These are phyloP conservation scores for Sussaba pulchella DNA, from an alignment of 2,888 invertebrate genomes.

Conservation along the genomic window DNA sequence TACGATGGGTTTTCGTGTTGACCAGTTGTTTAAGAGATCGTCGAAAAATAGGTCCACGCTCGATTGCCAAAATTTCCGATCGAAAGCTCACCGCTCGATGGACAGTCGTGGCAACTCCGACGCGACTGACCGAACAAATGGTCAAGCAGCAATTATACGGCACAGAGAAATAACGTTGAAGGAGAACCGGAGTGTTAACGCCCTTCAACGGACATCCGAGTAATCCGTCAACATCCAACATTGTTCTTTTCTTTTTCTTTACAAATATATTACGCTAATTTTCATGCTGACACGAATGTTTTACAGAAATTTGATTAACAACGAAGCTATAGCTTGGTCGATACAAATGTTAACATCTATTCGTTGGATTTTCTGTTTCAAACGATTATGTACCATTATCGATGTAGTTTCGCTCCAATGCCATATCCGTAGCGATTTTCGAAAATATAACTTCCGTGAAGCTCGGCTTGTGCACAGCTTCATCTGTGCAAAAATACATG, in stretches of 20 bases:
- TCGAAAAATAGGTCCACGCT: constrained; percentile 2
- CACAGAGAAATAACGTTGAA: too few relatives aligned
- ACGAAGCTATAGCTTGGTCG: background rate
- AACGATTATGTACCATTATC: too few relatives aligned
- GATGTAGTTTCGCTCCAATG: too few relatives aligned
- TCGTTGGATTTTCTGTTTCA: too few relatives aligned
- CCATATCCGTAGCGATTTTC: too few relatives aligned
- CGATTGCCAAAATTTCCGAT: constrained; percentile 24
- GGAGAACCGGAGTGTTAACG: background rate
- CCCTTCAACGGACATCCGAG: background rate
- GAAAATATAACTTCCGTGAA: too few relatives aligned
- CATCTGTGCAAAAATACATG: too few relatives aligned
- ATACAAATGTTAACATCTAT: background rate
- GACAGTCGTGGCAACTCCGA: background rate
- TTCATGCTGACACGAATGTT: background rate
- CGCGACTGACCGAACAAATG: constrained; percentile 8
- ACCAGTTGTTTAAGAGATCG: constrained; percentile 10
- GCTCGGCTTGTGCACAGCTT: too few relatives aligned
- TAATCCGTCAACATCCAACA: background rate
- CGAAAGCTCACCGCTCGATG: constrained; percentile 7
- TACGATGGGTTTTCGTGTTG: background rate
- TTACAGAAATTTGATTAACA: background rate
- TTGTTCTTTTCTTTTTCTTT: background rate
- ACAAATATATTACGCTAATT: background rate
- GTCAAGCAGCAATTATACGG: constrained; percentile 14